phyloP scores from a whole-genome alignment of 2,888 invertebrate species.

The Lordiphosa fenestrarum region DNA sequence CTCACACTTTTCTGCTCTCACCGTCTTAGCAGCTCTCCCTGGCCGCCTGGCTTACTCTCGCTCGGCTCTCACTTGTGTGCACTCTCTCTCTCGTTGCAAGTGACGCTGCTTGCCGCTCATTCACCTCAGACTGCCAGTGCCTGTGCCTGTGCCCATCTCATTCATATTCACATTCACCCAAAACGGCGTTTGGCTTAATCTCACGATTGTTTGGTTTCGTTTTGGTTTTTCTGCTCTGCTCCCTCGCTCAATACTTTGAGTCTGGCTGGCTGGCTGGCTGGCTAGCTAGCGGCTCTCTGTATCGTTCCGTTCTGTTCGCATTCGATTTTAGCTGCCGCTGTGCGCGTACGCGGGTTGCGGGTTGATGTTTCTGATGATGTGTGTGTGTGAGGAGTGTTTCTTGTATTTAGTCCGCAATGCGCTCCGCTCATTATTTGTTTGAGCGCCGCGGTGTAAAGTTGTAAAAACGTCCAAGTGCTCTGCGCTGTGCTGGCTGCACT shows the following conservation, averaged over 20 bases:
- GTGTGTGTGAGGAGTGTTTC: constrained; percentile 69
- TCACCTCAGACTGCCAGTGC: constrained; percentile 53
- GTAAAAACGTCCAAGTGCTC: constrained; percentile 75
- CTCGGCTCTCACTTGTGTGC: constrained; percentile 21
- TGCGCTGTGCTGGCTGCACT: background rate
- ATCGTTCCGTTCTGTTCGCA: constrained; percentile 48
- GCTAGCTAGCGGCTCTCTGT: constrained; percentile 17
- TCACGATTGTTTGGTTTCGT: constrained; percentile 73
- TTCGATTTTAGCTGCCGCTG: constrained; percentile 67
- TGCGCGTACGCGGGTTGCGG: constrained; percentile 58
- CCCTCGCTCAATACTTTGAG: constrained; percentile 62
- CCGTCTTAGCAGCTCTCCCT: constrained; percentile 12
- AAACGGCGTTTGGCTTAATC: constrained; percentile 75
- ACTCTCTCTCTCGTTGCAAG: constrained; percentile 54
- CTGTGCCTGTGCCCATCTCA: constrained; percentile 54
- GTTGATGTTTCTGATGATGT: constrained; percentile 24
- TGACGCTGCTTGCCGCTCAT: constrained; percentile 58
- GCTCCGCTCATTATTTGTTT: constrained; percentile 78
- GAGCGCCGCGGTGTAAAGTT: constrained; percentile 80
- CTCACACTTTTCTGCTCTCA: constrained; percentile 27
- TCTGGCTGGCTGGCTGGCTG: constrained; percentile 35
- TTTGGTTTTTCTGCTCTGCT: constrained; percentile 61
- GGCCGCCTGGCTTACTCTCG: constrained; percentile 9
- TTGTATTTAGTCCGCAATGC: constrained; percentile 74
- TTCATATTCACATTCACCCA: constrained; percentile 75